A percentile compares a stretch with the other conserved stretches of the same genome.
These are phyloP conservation scores for Xylophagus ater DNA, from an alignment of 2,888 invertebrate genomes.

Conservation along the genomic window DNA sequence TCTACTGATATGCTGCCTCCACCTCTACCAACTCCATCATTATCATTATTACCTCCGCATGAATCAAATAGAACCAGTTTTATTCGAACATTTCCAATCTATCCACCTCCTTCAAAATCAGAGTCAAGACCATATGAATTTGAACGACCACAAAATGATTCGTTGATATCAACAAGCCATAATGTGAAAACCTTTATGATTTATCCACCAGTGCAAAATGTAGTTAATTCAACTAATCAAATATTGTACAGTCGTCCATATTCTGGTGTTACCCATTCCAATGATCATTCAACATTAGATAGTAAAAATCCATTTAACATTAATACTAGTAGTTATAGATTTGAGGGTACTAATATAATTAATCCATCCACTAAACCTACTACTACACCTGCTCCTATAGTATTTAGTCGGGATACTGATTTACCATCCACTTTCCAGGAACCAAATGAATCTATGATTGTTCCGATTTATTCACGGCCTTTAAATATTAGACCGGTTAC, in stretches of 20 bases:
- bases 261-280: slow-evolving; percentile 30
- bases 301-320: too few species aligned
- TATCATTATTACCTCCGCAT: slow-evolving; percentile 3
- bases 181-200: too few species aligned
- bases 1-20: slow-evolving; percentile 6
- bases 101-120: slow-evolving; percentile 19
- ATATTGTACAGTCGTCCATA: slow-evolving; percentile 33
- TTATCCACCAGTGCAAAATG: slow-evolving; percentile 25
- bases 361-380: background rate
- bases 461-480: slow-evolving; percentile 7
- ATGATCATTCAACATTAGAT: slow-evolving; percentile 2
- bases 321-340: too few species aligned
- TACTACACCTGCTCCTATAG: slow-evolving; percentile 6
- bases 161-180: too few species aligned
- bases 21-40: background rate
- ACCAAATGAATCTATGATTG: slow-evolving; percentile 4
- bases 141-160: too few species aligned
- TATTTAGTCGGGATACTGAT: slow-evolving; percentile 17
- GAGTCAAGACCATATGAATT: too few species aligned
- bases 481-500: background rate
- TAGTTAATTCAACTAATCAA: slow-evolving; percentile 14
- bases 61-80: background rate
- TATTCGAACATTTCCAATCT: slow-evolving; percentile 22
- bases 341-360: too few species aligned
- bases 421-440: background rate